Evolutionary conservation across 2,888 invertebrate species (phyloP).

Genomic region (Baccha elongata): DNA sequence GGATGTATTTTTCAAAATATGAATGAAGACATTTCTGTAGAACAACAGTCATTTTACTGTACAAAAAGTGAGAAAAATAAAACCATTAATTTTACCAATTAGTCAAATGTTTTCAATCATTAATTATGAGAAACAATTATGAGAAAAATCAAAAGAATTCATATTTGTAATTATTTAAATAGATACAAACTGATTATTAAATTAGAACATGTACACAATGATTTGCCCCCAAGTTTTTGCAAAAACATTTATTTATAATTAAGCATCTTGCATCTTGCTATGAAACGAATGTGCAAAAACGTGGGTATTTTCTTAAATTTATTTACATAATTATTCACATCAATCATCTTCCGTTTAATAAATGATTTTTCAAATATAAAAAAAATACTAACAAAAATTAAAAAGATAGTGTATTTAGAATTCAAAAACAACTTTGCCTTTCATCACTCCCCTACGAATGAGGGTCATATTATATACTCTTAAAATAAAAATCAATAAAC

Average conservation of each 20-base stretch:
- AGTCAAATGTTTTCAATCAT: not conserved
- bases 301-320: not conserved
- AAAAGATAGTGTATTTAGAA: not conserved
- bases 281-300: not conserved
- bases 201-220: no score
- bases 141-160: not conserved
- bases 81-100: not conserved
- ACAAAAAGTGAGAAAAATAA: no score
- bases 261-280: no score
- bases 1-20: no score
- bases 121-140: no score
- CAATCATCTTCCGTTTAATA: slow-evolving; percentile 7
- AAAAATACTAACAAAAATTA: not conserved
- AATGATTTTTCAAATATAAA: not conserved
- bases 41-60: no score
- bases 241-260: no score
- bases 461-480: slow-evolving; percentile 5
- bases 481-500: slow-evolving; percentile 1
- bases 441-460: not conserved
- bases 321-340: slow-evolving; percentile 5
- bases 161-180: not conserved
- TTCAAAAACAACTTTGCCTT: not conserved
- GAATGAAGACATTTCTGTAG: no score
- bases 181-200: slow-evolving; percentile 7
- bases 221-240: no score